Evolutionary conservation across 2,888 invertebrate species (phyloP), one percentile per base, ranked within the genome.

Genomic region (Drosophila testacea): DNA sequence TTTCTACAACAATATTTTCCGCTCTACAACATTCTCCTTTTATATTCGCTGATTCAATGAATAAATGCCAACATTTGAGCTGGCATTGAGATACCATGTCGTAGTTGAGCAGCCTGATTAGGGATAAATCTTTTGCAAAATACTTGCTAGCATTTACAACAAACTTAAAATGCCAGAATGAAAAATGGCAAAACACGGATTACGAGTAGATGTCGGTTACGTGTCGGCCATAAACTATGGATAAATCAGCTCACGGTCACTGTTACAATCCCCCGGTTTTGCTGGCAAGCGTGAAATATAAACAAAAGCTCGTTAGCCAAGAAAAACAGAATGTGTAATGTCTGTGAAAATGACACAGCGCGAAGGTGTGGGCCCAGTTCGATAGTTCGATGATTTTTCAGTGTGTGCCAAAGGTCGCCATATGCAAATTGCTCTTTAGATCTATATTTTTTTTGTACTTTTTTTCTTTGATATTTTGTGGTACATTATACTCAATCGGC

Each of bases 241-340:
- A 71, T 69, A 72, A 83, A 79, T 83, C 71, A 73, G 82, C 71
- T 81, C 86, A 85, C 81, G 83, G 83, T 83, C 83, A 69, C 46
- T 54, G 47, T 62, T 54, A 62, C 67, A 44, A 50, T 52, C 28
- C 54, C 28, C 50, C 56, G 27, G 42, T 62, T 64, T 30, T 50
- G 57, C 60, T 52, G 44, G 47, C 27, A 69, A 66, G 39, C 61
- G 61, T 59, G 55, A 69, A 73, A 56, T 64, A 57, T 76, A 67
- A 61, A 76, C 70, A 70, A 68, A 63, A 69, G 71, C 78, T 76
- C 54, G 77, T 74, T 52, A 64, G 69, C 46, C 70, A 64, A 72
- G 75, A 75, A 62, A 72, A 72, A 72, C 68, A 63, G 63, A 72
- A 72, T 68, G 48, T 67, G 41, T 64, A 72, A 68, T 48, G 52